Conservation (phyloP, 2,797 vertebrate genomes). For the Propithecus perrieri region DNA sequence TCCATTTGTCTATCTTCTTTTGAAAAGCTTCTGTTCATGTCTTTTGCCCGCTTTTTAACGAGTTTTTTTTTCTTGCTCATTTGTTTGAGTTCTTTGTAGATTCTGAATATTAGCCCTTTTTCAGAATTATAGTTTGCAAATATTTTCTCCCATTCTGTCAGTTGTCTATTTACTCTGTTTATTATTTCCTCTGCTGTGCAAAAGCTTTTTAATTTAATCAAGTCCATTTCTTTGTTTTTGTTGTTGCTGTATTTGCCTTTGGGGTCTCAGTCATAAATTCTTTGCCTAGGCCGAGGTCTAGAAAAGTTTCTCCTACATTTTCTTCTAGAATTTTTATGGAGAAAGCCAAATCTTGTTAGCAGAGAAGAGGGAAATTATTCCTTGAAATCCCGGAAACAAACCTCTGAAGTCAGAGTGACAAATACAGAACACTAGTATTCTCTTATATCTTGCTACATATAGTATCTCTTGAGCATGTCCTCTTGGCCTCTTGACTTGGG, state of each 20-base stretch:
- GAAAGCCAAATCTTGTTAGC: background rate
- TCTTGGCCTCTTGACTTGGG: background rate
- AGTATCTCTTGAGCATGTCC: background rate
- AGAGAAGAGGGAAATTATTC: background rate
- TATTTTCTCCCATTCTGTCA: background rate
- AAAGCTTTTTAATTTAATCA: background rate
- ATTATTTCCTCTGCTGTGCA: background rate
- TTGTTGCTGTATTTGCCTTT: background rate
- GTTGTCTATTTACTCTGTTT: background rate
- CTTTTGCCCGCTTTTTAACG: background rate
- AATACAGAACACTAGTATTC: background rate
- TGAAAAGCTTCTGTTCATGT: background rate
- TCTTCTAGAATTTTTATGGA: background rate
- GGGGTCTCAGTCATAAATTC: background rate
- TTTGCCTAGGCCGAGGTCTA: background rate
- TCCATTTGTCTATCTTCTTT: background rate
- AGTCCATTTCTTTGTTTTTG: background rate
- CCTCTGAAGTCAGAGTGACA: background rate
- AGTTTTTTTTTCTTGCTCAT: background rate
- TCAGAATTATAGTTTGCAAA: background rate
- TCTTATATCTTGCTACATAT: background rate
- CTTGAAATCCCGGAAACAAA: background rate
- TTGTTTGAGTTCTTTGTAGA: background rate
- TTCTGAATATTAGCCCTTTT: background rate
- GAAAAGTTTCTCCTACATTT: background rate